Percentiles rank a stretch among this genome's conserved stretches.
Evolutionary conservation across 2,113 vertebrate species (phyloP).

Genomic region (Thomomys bottae): DNA sequence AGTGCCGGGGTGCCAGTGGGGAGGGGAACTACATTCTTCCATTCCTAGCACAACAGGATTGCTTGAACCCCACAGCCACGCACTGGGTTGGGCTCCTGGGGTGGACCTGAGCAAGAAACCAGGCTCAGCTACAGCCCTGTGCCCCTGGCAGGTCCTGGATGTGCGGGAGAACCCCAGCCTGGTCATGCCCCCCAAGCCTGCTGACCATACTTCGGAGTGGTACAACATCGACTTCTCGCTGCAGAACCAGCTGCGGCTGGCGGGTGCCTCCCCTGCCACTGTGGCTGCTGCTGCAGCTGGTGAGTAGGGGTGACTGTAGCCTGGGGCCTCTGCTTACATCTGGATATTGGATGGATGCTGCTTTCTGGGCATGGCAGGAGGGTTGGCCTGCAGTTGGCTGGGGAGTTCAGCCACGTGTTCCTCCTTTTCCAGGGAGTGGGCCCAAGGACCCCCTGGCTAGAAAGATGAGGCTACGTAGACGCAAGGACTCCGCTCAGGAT

Average conservation of each 20-base stretch:
- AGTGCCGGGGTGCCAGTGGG: not conserved
- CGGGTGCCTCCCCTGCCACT: slow-evolving; percentile 95
- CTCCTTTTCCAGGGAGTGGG: slow-evolving; percentile 78
- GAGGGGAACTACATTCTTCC: not conserved
- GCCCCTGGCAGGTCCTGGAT: slow-evolving; percentile 90
- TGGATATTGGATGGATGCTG: not conserved
- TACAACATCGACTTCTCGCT: slow-evolving; percentile 99
- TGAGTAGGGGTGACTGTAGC: not conserved
- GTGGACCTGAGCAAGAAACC: not conserved
- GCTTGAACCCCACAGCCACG: not conserved
- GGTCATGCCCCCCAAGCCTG: slow-evolving; percentile 97
- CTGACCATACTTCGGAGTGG: slow-evolving; percentile 92
- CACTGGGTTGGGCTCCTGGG: not conserved
- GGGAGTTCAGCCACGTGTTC: not conserved
- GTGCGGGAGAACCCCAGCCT: slow-evolving; percentile 97
- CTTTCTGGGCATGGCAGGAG: not conserved
- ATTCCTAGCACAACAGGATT: not conserved
- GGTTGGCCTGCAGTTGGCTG: not conserved
- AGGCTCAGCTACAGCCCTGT: not conserved
- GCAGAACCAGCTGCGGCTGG: slow-evolving; percentile 96
- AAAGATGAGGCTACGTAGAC: slow-evolving; percentile 94
- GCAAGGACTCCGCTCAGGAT: slow-evolving; percentile 94
- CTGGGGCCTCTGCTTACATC: not conserved
- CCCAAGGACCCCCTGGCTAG: slow-evolving; percentile 93
- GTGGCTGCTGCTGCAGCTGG: slow-evolving; percentile 93